Percentiles rank a stretch among this genome's conserved stretches.
These are phyloP conservation scores for Nannospalax galili DNA, from an alignment of 2,113 vertebrate genomes.

Conservation along the genomic window DNA sequence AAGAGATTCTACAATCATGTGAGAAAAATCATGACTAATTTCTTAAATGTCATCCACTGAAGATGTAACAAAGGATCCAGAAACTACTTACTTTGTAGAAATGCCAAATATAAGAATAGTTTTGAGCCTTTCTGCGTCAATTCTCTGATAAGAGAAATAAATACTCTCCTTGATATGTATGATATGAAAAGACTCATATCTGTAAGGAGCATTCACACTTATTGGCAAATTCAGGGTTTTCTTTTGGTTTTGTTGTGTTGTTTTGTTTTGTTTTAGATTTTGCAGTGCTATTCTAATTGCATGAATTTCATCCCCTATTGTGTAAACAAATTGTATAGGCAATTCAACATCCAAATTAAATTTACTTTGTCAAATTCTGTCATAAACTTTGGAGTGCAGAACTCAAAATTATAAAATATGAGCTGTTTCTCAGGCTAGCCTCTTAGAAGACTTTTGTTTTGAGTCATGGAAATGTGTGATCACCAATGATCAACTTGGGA, in stretches of 20 bases:
- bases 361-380: neutral
- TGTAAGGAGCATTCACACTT: neutral
- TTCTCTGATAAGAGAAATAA: neutral
- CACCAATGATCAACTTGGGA: no score
- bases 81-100: neutral
- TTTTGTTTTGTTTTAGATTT: no score
- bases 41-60: no score
- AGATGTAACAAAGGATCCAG: no score
- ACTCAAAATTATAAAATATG: neutral
- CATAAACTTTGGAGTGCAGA: neutral
- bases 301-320: neutral
- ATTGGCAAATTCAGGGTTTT: no score
- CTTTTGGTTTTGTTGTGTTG: no score
- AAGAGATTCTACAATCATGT: neutral
- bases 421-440: neutral
- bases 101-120: neutral
- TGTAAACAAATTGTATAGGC: neutral
- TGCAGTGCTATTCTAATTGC: neutral
- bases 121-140: neutral
- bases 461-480: no score
- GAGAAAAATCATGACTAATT: no score
- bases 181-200: neutral
- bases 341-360: neutral
- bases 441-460: neutral
- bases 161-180: neutral